phyloP scores from a whole-genome alignment of 2,113 vertebrate species.

The Ciconia stormi region DNA sequence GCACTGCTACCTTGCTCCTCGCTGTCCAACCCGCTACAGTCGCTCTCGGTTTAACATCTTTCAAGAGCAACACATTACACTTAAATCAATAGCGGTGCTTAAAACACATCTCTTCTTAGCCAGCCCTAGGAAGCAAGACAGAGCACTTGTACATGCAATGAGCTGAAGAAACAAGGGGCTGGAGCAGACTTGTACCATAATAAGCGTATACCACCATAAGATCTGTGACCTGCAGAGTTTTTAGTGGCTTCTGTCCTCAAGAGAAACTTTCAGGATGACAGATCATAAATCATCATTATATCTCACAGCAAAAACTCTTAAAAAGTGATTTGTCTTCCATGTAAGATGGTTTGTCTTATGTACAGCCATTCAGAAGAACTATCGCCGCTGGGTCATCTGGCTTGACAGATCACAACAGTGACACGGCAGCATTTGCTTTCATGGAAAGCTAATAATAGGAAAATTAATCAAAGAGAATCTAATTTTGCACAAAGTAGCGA shows the following conservation, averaged over 20 bases:
- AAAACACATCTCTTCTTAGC: fast-evolving
- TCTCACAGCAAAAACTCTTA: background rate
- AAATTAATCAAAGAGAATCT: background rate
- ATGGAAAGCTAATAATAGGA: background rate
- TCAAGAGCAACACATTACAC: background rate
- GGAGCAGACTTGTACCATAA: background rate
- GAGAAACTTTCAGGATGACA: background rate
- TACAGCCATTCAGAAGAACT: background rate
- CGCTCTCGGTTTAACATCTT: background rate
- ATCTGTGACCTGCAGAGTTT: background rate
- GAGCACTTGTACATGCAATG: fast-evolving
- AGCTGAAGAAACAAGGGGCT: background rate
- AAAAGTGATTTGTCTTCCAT: background rate
- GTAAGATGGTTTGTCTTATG: background rate
- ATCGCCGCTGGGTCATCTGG: background rate
- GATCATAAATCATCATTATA: background rate
- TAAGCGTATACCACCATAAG: background rate
- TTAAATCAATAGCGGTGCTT: background rate
- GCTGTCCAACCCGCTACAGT: fast-evolving
- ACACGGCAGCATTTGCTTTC: background rate
- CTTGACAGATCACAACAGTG: background rate
- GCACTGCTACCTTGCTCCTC: fast-evolving
- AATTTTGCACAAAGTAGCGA: background rate
- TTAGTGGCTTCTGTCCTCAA: background rate
- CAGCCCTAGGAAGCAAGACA: background rate